These are phyloP conservation scores for Zoanthus sansibaricus DNA, from an alignment of 92 coral and sea anemone genomes.

Conservation along the genomic window DNA sequence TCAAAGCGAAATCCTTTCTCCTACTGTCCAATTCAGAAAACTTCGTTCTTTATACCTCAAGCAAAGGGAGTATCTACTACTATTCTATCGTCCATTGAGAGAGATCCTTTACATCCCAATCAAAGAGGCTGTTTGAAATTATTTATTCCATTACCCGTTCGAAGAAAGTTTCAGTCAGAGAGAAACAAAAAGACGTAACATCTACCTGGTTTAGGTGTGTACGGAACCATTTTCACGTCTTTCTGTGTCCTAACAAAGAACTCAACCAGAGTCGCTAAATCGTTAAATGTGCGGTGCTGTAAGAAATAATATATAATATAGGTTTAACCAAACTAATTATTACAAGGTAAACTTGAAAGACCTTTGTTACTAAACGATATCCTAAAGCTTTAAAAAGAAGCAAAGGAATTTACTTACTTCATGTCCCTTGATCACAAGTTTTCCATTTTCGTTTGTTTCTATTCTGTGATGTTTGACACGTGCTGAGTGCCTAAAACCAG, in stretches of 20 bases:
- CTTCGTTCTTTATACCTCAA: no score
- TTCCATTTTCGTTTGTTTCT: slow-evolving; percentile 58
- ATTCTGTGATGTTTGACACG: slow-evolving; percentile 87
- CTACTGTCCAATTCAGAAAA: no score
- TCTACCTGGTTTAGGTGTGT: slow-evolving; percentile 23
- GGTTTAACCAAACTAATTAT: not conserved
- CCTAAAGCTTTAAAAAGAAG: not conserved
- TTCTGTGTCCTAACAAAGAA: slow-evolving; percentile 70
- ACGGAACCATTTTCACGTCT: slow-evolving; percentile 65
- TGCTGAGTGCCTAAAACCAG: slow-evolving; percentile 64
- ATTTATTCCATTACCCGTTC: no score
- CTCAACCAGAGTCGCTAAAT: slow-evolving; percentile 60
- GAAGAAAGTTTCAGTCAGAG: no score
- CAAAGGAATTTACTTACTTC: slow-evolving; percentile 60
- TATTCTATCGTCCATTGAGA: no score
- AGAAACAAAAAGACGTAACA: no score
- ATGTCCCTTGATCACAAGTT: slow-evolving; percentile 74
- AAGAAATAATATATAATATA: not conserved
- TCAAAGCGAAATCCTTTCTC: no score
- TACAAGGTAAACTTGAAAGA: not conserved
- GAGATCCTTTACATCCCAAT: no score
- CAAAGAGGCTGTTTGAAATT: no score
- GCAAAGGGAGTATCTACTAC: no score
- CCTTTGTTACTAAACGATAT: not conserved
- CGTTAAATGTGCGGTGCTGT: slow-evolving; percentile 71